phyloP scores from a whole-genome alignment of 1,140 invertebrate species.

The Psix sp. region DNA sequence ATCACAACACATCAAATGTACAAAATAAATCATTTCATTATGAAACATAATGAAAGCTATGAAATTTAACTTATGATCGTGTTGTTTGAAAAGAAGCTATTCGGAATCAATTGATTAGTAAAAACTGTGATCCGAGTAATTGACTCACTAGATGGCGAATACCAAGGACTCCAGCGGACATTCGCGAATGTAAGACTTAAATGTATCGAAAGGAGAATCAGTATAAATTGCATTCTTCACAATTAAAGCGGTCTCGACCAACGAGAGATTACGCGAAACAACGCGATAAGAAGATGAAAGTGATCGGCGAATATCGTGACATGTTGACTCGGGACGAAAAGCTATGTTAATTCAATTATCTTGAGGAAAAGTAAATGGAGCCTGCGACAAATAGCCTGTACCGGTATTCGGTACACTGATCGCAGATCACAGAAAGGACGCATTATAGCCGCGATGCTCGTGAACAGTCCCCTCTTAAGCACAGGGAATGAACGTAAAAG shows the following conservation, averaged over 20 bases:
- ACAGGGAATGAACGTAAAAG: conserved; percentile 67
- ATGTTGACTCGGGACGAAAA: conserved; percentile 11
- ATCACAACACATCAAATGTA: no score
- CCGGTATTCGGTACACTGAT: conserved; percentile 56
- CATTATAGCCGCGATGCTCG: conserved; percentile 58
- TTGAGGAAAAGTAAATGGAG: background rate
- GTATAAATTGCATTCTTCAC: conserved; percentile 42
- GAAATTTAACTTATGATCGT: no score
- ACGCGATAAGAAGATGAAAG: conserved; percentile 1
- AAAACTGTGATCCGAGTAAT: conserved; percentile 29
- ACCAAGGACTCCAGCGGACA: conserved; percentile 48
- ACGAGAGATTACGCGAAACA: conserved; percentile 15
- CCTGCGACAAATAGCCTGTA: conserved; percentile 42
- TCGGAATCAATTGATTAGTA: no score
- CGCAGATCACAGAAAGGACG: conserved; percentile 61
- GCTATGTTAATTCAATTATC: conserved; percentile 19
- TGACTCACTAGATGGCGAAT: conserved; percentile 63
- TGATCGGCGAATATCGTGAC: conserved; percentile 6
- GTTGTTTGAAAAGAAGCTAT: no score
- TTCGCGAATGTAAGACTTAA: conserved; percentile 33
- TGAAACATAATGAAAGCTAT: no score
- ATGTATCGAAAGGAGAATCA: conserved; percentile 38
- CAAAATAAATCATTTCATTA: no score
- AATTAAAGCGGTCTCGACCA: conserved; percentile 6
- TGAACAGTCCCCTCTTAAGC: conserved; percentile 65